Evolutionary conservation across 2,113 vertebrate genomes (phyloP), one percentile per base, ranked within the genome.

Genomic region (Cepphus grylle): DNA sequence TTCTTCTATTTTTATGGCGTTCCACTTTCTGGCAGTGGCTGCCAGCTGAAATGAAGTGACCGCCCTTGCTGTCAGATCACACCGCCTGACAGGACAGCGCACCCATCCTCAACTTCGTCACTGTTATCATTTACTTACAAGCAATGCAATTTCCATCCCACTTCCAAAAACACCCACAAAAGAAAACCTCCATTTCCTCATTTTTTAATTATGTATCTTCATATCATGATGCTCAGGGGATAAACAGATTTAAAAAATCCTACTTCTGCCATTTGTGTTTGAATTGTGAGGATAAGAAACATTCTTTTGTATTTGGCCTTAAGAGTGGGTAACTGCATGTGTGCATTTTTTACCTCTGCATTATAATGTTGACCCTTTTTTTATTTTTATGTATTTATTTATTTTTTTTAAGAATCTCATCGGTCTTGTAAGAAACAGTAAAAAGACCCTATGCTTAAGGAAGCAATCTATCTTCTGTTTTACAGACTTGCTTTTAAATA

Each of bases 361-460:
- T 90, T 78, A 70, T 82, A 86, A 91, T 62, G 86, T 42, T 85
- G 95, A 91, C 92, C 86, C 43, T 32, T 93, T 78, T 67, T 78
- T 81, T 66, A 82, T 97, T 97, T 96, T 96, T 96, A 71, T 79
- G 89, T 5, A 40, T 94, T 96, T 38, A 50, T 42, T 42, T 42
- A 12, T 58, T 79, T 97, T 94, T 89, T 94, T 94, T 92, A 98
- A 95, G 97, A 94, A 92, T 86, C 92, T 92, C 80, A 88, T 66
- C 1, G 81, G 95, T 96, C 95, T 94, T 96, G 82, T 97, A 97
- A 97, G 96, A 96, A 96, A 94, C 82, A 86, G 82, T 95, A 97
- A 96, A 97, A 97, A 96, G 92, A 67, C 90, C 91, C 84, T 91
- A 85, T n/a, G 40, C 63, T 73, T 85, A 88, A 95, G 93, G 95